These are phyloP conservation scores for Onychomys arenicola DNA, from an alignment of 2,797 vertebrate genomes.

Conservation along the genomic window DNA sequence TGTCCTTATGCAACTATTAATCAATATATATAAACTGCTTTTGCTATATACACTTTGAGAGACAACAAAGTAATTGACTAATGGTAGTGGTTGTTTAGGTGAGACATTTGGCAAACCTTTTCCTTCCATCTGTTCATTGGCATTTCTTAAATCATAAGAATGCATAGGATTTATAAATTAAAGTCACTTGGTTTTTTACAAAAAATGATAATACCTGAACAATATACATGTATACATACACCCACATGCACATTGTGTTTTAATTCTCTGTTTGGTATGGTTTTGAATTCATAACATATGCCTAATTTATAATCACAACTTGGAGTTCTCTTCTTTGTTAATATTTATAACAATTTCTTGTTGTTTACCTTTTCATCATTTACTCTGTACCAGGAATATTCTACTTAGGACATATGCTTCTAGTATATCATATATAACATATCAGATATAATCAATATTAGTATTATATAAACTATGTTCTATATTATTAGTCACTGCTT, in stretches of 20 bases:
- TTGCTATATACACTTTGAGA: not conserved
- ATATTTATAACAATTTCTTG: not conserved
- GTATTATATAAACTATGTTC: not conserved
- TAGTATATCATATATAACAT: not conserved
- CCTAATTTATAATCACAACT: slow-evolving; percentile 11
- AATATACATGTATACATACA: not conserved
- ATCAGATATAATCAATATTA: not conserved
- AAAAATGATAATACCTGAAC: not conserved
- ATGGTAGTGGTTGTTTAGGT: not conserved
- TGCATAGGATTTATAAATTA: not conserved
- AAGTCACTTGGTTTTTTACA: slow-evolving; percentile 45
- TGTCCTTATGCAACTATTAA: not conserved
- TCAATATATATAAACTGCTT: not conserved
- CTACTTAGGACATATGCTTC: not conserved
- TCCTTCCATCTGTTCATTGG: not conserved
- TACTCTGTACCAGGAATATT: not conserved
- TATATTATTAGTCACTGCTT: not conserved
- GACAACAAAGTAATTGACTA: not conserved
- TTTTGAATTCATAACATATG: slow-evolving; percentile 28
- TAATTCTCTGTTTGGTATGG: not conserved
- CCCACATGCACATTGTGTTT: not conserved
- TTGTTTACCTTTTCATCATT: not conserved
- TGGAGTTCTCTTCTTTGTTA: not conserved
- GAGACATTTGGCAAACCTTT: not conserved
- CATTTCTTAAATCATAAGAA: not conserved